These are phyloP conservation scores for Tenthredo amoena DNA, from an alignment of 2,888 invertebrate genomes.

Conservation along the genomic window DNA sequence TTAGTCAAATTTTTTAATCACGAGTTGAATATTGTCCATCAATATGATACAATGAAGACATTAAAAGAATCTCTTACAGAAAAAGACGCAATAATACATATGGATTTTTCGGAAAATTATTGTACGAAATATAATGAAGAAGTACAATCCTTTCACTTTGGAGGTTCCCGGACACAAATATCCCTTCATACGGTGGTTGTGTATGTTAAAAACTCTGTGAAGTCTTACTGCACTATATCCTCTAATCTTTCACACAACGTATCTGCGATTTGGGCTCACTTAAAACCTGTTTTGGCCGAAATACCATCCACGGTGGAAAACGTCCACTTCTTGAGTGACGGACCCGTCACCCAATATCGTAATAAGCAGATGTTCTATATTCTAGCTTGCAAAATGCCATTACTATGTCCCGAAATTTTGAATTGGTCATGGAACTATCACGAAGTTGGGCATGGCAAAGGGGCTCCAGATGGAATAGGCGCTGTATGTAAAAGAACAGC, in stretches of 20 bases:
- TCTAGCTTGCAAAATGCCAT: not conserved
- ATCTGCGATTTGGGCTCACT: conserved; percentile 66
- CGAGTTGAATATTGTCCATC: conserved; percentile 56
- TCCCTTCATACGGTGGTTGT: conserved; percentile 66
- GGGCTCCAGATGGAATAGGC: conserved; percentile 70
- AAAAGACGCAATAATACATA: conserved; percentile 55
- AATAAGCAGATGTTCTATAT: conserved; percentile 54
- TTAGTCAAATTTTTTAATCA: conserved; percentile 54
- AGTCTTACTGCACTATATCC: conserved; percentile 59
- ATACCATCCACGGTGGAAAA: conserved; percentile 62
- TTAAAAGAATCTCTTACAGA: conserved; percentile 49
- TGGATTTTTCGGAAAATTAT: conserved; percentile 63
- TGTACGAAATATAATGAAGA: conserved; percentile 68
- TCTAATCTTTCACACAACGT: conserved; percentile 65
- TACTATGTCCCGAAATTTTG: conserved; percentile 62
- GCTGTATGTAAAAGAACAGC: conserved; percentile 59
- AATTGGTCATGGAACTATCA: conserved; percentile 66
- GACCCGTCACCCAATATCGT: conserved; percentile 70
- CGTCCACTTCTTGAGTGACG: conserved; percentile 70
- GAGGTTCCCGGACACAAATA: conserved; percentile 69
- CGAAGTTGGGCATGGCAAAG: conserved; percentile 69
- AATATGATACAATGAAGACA: conserved; percentile 40
- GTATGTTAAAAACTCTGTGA: conserved; percentile 20
- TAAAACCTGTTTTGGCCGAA: conserved; percentile 63
- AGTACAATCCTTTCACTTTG: conserved; percentile 72